phyloP scores from a whole-genome alignment of 2,113 vertebrate genomes.

The Xiphorhynchus elegans region DNA sequence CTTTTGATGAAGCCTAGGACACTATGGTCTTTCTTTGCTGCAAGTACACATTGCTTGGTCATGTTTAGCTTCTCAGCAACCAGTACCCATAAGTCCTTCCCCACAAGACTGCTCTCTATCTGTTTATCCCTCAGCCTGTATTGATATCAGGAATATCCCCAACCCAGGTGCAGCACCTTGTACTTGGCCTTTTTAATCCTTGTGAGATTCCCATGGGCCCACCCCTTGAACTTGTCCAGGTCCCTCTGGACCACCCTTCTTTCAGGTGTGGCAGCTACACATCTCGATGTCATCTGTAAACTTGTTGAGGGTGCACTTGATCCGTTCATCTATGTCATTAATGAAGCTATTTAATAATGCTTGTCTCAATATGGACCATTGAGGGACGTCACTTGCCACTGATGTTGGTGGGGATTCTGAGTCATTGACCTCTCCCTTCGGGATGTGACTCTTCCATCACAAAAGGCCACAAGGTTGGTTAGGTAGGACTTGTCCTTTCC shows the following conservation, averaged over 20 bases:
- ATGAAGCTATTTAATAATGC: not conserved
- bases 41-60: not conserved
- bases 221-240: not conserved
- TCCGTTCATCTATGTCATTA: not conserved
- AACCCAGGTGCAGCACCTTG: not conserved
- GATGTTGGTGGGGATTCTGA: not conserved
- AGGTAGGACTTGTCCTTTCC: not conserved
- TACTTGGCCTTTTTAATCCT: not conserved
- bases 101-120: not conserved
- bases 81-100: not conserved
- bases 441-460: not conserved
- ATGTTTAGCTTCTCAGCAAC: too few relatives aligned
- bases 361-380: not conserved
- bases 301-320: not conserved
- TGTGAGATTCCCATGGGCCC: not conserved
- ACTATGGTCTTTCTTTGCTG: not conserved
- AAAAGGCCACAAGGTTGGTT: not conserved
- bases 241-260: not conserved
- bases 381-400: not conserved
- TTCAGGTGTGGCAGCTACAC: not conserved
- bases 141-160: not conserved
- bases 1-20: not conserved
- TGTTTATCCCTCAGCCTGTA: not conserved
- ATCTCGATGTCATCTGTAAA: not conserved
- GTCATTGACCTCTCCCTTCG: not conserved